Percentiles rank a stretch among this genome's conserved stretches.
phyloP scores from a whole-genome alignment of 2,797 vertebrate species.

The Clamator glandarius region DNA sequence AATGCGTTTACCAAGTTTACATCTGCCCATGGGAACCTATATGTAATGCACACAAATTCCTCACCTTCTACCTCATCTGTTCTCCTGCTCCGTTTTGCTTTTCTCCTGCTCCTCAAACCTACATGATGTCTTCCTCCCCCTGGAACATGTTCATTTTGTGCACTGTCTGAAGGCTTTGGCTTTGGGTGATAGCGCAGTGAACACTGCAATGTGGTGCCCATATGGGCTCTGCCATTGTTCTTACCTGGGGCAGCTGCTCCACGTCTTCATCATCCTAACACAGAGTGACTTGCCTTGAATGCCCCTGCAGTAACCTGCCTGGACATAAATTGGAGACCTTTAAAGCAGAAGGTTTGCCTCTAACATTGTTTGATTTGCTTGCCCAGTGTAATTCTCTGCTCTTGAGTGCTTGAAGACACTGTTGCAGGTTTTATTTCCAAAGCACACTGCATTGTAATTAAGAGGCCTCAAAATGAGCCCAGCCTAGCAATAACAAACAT shows the following conservation, averaged over 20 bases:
- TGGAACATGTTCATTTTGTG: fast-evolving
- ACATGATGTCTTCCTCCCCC: fast-evolving
- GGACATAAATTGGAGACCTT: constrained; percentile 29
- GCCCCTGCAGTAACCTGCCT: neutral
- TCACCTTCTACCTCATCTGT: neutral
- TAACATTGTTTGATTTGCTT: neutral
- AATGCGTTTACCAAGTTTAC: neutral
- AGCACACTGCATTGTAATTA: constrained; percentile 4
- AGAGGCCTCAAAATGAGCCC: constrained; percentile 18
- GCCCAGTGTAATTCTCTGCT: neutral
- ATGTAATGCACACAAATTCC: neutral
- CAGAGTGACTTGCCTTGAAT: neutral
- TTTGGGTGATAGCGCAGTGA: neutral
- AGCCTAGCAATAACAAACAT: neutral
- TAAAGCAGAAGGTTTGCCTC: constrained; percentile 19
- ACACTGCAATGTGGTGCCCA: fast-evolving
- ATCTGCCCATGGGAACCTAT: neutral
- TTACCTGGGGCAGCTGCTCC: neutral
- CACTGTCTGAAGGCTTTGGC: neutral
- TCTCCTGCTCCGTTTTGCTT: neutral
- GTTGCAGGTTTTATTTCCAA: neutral
- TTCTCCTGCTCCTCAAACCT: neutral
- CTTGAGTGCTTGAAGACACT: neutral
- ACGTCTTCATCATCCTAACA: constrained; percentile 6
- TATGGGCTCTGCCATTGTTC: neutral